Conservation (phyloP, 2,888 invertebrate genomes). For the Habrosyne pyritoides region DNA sequence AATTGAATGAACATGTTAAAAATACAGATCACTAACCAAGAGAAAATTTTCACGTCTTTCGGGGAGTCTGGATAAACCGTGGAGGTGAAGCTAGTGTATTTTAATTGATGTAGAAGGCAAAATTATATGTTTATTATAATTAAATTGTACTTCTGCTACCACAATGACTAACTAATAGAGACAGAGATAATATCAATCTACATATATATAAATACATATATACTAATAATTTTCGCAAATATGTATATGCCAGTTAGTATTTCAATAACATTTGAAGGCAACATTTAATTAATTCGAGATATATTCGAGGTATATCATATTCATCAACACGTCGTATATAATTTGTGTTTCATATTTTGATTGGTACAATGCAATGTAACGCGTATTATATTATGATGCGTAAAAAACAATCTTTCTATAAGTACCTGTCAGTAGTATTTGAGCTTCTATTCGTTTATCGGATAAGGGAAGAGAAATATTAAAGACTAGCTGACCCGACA, state of each 20-base stretch:
- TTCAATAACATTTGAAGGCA: not conserved
- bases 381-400: too few species aligned
- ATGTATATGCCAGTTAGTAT: not conserved
- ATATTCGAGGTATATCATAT: not conserved
- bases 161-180: not conserved
- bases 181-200: not conserved
- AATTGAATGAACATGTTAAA: too few species aligned
- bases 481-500: too few species aligned
- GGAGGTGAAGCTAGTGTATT: not conserved
- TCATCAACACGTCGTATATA: not conserved
- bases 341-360: not conserved
- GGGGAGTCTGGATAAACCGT: too few species aligned
- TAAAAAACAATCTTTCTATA: too few species aligned
- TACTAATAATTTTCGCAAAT: not conserved
- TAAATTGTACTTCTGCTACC: not conserved
- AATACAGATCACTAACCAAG: too few species aligned
- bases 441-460: too few species aligned
- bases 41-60: too few species aligned
- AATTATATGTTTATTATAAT: not conserved
- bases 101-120: not conserved
- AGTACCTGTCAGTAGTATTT: too few species aligned
- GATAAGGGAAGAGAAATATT: too few species aligned
- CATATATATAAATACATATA: not conserved
- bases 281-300: not conserved
- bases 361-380: too few species aligned